phyloP scores from a whole-genome alignment of 2,797 vertebrate genomes.

The Aplochiton taeniatus region DNA sequence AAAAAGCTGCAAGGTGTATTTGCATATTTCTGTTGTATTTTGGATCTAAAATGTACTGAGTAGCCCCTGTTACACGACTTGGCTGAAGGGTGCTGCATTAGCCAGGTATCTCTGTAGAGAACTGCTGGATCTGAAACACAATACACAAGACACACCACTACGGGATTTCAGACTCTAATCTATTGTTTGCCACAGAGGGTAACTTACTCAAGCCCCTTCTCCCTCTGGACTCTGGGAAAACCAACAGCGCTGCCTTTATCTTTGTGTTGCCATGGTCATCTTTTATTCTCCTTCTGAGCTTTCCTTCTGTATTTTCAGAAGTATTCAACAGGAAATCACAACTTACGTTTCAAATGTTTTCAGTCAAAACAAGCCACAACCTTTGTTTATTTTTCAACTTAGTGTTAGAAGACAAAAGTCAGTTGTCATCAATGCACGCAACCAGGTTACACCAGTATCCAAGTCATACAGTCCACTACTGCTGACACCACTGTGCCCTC shows the following conservation, averaged over 20 bases:
- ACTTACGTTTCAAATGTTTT: too few relatives aligned
- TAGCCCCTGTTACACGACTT: too few relatives aligned
- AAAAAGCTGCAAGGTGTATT: too few relatives aligned
- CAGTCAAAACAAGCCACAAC: too few relatives aligned
- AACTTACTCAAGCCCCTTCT: conserved; percentile 3
- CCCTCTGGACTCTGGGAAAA: conserved; percentile 8
- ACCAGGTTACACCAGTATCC: too few relatives aligned
- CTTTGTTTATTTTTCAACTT: too few relatives aligned
- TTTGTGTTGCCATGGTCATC: not conserved
- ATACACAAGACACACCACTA: not conserved
- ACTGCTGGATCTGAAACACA: not conserved
- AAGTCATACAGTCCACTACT: too few relatives aligned
- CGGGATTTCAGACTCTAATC: not conserved
- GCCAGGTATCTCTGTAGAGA: not conserved
- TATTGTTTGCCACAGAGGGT: not conserved
- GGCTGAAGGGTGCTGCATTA: not conserved
- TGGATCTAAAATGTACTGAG: too few relatives aligned
- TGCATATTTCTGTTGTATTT: too few relatives aligned
- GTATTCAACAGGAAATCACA: not conserved
- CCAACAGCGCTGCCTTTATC: conserved; percentile 16
- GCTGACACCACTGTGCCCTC: too few relatives aligned
- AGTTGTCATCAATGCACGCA: too few relatives aligned
- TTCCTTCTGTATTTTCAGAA: not conserved
- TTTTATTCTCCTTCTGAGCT: not conserved
- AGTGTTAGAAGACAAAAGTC: not conserved